Conservation (phyloP, 2,113 vertebrate genomes). For the Vanacampus margaritifer region DNA sequence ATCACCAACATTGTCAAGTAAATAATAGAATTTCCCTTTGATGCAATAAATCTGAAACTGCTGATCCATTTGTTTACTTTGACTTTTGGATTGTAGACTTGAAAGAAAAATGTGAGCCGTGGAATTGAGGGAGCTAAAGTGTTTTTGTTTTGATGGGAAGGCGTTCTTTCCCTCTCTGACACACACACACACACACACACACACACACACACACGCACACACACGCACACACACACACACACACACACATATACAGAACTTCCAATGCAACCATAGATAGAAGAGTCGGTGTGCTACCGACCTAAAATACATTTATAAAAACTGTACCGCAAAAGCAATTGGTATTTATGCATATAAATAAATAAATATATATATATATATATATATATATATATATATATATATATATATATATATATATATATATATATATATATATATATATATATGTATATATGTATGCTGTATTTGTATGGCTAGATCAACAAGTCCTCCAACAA, state of each 20-base stretch:
- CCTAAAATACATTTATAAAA: conserved; percentile 47
- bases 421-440: too few relatives aligned
- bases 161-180: conserved; percentile 6
- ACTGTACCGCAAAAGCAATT: too few relatives aligned
- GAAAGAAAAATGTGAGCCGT: background rate
- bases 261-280: conserved; percentile 57
- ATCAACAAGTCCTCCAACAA: too few relatives aligned
- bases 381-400: too few relatives aligned
- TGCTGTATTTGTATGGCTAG: too few relatives aligned
- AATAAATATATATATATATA: too few relatives aligned
- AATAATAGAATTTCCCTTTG: too few relatives aligned
- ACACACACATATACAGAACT: conserved; percentile 27
- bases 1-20: too few relatives aligned
- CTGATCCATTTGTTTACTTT: background rate
- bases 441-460: too few relatives aligned
- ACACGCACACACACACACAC: conserved; percentile 30
- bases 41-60: too few relatives aligned
- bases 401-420: too few relatives aligned
- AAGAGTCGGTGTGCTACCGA: conserved; percentile 72
- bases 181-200: background rate
- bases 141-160: conserved; percentile 16
- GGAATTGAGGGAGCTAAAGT: conserved; percentile 10
- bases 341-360: too few relatives aligned
- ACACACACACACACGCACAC: background rate
- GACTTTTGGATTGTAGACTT: conserved; percentile 13